Evolutionary conservation across 2,888 invertebrate genomes (phyloP), one percentile per base, ranked within the genome.

Genomic region (Microctonus hyperodae): DNA sequence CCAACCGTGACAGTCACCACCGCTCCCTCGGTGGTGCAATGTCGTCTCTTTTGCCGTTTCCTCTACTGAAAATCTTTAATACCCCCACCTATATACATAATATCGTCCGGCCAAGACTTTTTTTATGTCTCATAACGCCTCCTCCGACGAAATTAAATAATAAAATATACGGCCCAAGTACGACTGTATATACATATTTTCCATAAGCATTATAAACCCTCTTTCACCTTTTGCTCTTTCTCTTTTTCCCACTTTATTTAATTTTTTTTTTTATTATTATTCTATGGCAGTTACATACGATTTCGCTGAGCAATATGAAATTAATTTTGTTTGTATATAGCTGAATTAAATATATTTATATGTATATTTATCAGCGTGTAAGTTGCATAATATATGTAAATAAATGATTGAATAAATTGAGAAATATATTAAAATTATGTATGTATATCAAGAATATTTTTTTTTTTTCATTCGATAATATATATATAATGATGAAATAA

Each of bases 141-240:
- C 69, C 74, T 72, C 70, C 68, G 76, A 69, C 78, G 78, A 83
- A 83, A 83, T 83, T 83, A 83, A 83, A 82, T 81, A 83, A 83
- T 83, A 83, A 83, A 83, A 83, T 79, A 82, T 79, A 80, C 77
- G 75, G 66, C 67, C 22, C 48, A 55, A 22, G 57, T 25, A 40
- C 35, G 65, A 66, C 56, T 56, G 63, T 66, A 63, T 65, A 58
- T 37, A 59, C 37, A 64, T 64, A 64, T 51, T 63, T 50, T 63
- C 23, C 57, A 59, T 62, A 65, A 56, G 61, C 64, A 63, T 60
- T 63, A 1, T 28, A 16, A n/a, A n/a, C 28, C 28, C 28, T 48
- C 6, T 61, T 48, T 33, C 9, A 50, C 6, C 10, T 60, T 25
- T 16, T 16, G 2, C 40, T n/a, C 28, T 44, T 59, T 23, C 23